A percentile compares a stretch with the other conserved stretches of the same genome.
phyloP scores from a whole-genome alignment of 2,797 vertebrate species.

The Molossus molossus region DNA sequence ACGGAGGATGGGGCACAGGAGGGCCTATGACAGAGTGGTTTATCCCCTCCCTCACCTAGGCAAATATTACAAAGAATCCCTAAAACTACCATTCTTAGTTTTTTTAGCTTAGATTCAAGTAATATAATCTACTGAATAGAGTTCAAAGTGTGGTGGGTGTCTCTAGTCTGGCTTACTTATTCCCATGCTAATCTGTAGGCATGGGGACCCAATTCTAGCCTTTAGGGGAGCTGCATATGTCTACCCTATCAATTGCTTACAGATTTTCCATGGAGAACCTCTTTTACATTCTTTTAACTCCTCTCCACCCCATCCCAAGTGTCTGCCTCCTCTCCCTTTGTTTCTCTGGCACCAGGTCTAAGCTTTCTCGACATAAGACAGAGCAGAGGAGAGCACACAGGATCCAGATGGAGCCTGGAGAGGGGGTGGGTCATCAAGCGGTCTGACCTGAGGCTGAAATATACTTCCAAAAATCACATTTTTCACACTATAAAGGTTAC shows the following conservation, averaged over 20 bases:
- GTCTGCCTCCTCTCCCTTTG: not conserved
- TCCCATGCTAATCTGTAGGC: not conserved
- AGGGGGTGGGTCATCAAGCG: not conserved
- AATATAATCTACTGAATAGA: not conserved
- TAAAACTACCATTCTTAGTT: not conserved
- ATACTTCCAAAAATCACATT: slow-evolving; percentile 10
- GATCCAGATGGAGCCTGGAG: not conserved
- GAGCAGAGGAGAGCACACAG: too few species aligned
- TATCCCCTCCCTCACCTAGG: not conserved
- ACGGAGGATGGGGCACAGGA: not conserved
- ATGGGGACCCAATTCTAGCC: not conserved
- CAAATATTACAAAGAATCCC: not conserved
- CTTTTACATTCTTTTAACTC: not conserved
- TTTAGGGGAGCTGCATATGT: not conserved
- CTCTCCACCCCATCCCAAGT: not conserved
- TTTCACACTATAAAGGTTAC: not conserved
- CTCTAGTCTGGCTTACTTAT: not conserved
- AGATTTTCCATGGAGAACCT: not conserved
- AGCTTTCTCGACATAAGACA: not conserved
- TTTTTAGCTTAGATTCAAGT: not conserved
- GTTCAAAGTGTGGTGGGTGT: not conserved
- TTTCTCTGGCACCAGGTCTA: not conserved
- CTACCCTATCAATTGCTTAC: too few species aligned
- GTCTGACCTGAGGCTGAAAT: not conserved
- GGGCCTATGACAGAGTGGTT: not conserved